phyloP scores from a whole-genome alignment of 2,113 vertebrate species.

The Equus przewalskii region DNA sequence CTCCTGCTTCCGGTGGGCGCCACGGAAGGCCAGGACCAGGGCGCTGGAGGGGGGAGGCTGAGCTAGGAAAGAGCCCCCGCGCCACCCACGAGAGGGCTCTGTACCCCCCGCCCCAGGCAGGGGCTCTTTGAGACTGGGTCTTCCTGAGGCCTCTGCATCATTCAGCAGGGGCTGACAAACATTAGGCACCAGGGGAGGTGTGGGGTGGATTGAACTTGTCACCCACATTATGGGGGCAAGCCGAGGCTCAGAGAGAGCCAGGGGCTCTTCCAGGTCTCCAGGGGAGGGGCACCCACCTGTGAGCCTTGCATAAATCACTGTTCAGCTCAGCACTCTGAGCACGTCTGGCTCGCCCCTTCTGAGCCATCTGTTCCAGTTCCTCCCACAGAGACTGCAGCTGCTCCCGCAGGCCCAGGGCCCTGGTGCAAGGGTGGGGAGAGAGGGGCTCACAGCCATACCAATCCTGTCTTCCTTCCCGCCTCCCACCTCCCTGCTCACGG shows the following conservation, averaged over 20 bases:
- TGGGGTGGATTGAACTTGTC: neutral
- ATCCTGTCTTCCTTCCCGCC: neutral
- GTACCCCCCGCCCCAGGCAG: neutral
- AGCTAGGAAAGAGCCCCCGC: neutral
- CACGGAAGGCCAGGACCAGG: constrained; percentile 89
- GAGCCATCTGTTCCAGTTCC: constrained; percentile 87
- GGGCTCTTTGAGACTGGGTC: neutral
- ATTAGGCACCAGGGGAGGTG: neutral
- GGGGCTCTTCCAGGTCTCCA: neutral
- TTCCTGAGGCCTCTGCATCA: neutral
- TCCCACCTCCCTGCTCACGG: neutral
- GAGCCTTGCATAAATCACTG: constrained; percentile 89
- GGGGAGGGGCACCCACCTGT: constrained; percentile 87
- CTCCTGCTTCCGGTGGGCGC: constrained; percentile 91
- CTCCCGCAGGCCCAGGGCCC: constrained; percentile 86
- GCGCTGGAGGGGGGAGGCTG: constrained; percentile 84
- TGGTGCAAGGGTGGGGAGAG: constrained; percentile 65
- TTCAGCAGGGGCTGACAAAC: neutral
- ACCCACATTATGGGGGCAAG: neutral
- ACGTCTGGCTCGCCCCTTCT: constrained; percentile 84
- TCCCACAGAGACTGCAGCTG: constrained; percentile 86
- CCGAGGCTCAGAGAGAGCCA: neutral
- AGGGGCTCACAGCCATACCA: neutral
- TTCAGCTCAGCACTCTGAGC: constrained; percentile 87
- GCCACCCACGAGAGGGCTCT: neutral